phyloP scores from a whole-genome alignment of 2,113 vertebrate genomes.

The Dissostichus mawsoni region DNA sequence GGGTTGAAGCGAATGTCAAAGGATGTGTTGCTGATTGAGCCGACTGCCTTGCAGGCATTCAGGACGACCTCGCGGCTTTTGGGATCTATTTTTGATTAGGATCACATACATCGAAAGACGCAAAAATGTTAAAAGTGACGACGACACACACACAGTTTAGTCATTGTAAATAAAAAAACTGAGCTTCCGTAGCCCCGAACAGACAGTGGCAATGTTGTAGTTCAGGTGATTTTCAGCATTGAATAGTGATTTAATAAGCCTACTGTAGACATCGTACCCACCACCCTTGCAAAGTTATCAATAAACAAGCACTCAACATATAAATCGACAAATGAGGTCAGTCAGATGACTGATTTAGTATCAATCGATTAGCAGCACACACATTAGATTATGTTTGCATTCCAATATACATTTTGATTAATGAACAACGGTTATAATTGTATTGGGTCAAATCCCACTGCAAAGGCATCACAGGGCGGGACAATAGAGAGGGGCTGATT shows the following conservation, averaged over 20 bases:
- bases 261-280: slow-evolving; percentile 20
- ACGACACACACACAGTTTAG: background rate
- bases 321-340: slow-evolving; percentile 2
- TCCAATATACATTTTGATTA: slow-evolving; percentile 36
- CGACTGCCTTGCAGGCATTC: slow-evolving; percentile 95
- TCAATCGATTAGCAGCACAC: background rate
- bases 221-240: background rate
- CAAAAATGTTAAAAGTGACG: background rate
- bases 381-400: slow-evolving; percentile 18
- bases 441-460: slow-evolving; percentile 29
- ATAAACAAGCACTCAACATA: background rate
- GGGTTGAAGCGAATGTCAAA: slow-evolving; percentile 99
- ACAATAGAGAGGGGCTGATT: slow-evolving; percentile 3
- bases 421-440: slow-evolving; percentile 31
- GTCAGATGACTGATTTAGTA: slow-evolving; percentile 28
- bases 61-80: slow-evolving; percentile 95
- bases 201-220: background rate
- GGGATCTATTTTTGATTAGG: slow-evolving; percentile 83
- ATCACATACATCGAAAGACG: background rate
- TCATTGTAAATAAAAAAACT: background rate
- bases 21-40: slow-evolving; percentile 93
- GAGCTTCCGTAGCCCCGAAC: background rate
- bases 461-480: slow-evolving; percentile 30
- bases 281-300: background rate
- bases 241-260: background rate